These are phyloP conservation scores for Homarus gammarus DNA, from an alignment of 2,888 invertebrate species.

Conservation along the genomic window DNA sequence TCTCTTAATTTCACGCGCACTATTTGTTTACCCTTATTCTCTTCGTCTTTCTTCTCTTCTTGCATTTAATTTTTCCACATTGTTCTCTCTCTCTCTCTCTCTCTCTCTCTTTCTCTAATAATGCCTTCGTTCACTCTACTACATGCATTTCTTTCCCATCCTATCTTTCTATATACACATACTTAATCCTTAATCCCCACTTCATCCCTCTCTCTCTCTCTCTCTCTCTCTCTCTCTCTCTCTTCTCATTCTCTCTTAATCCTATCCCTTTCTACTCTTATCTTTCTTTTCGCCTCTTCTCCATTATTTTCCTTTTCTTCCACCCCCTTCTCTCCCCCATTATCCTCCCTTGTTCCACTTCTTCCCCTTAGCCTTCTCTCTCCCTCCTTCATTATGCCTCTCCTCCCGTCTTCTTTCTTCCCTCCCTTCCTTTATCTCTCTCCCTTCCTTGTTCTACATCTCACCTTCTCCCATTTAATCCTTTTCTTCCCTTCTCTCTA, in stretches of 20 bases:
- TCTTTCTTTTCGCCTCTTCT: not conserved
- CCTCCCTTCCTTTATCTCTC: not conserved
- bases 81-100: no score
- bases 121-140: no score
- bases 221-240: not conserved
- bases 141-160: no score
- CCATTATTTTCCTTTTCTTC: not conserved
- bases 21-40: not conserved
- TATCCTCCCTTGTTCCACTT: conserved; percentile 17
- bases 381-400: not conserved
- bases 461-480: no score
- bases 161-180: no score
- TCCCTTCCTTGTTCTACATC: not conserved
- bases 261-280: not conserved
- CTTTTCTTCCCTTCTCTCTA: conserved; percentile 1
- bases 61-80: not conserved
- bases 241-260: not conserved
- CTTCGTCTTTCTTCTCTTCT: not conserved
- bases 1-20: conserved; percentile 9
- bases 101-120: not conserved
- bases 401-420: not conserved
- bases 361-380: no score
- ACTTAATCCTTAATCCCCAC: no score
- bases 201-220: no score
- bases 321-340: not conserved